Base-by-base conservation (phyloP, 2,888 invertebrate genomes). In the Ichneumon xanthorius region DNA sequence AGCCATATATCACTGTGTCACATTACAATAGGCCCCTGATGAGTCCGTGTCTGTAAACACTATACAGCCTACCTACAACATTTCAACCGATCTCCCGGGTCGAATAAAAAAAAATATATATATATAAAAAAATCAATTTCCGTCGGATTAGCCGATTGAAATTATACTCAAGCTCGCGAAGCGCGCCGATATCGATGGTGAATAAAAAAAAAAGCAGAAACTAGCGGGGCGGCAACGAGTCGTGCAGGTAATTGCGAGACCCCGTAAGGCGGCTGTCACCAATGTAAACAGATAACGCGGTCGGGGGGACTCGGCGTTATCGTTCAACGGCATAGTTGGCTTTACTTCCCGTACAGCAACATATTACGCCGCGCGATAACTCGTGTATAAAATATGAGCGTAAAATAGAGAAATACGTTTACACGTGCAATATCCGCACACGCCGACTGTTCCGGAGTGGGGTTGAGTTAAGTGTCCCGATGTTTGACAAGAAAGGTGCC, bases 401-500 rank as follows among this genome's bases (percentile, higher is more conserved):
- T 11, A 30, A 58, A 70, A 45, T 45, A 73, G 37, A 40, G 50
- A 50, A 67, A 14, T 50, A 48, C 30, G 61, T 16, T 40, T n/a
- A 26, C 50, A 50, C n/a, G 30, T 48, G 37, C 40, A n/a, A 14
- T 14, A 26, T 4, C 26, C 26, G 58, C 30, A 30, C 16, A 30
- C 7, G 16, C 33, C 63, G 6, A 16, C 26, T 7, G 16, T 14
- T 30, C 2, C 26, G 63, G 4, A 11, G 26, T 45, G 40, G 4
- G 50, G 58, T 40, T 26, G 76, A 63, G 45, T 83, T 67, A 82
- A 85, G 80, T 68, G 80, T 40, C 76, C 33, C 55, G 82, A 67
- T 88, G 82, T 87, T 89, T 88, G 88, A 88, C 87, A 85, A 87
- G 86, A 88, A 86, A 91, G 90, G 92, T 91, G 91, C 85, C 88